These are phyloP conservation scores for Prosapia bicincta DNA, from an alignment of 2,888 invertebrate species.

Conservation along the genomic window DNA sequence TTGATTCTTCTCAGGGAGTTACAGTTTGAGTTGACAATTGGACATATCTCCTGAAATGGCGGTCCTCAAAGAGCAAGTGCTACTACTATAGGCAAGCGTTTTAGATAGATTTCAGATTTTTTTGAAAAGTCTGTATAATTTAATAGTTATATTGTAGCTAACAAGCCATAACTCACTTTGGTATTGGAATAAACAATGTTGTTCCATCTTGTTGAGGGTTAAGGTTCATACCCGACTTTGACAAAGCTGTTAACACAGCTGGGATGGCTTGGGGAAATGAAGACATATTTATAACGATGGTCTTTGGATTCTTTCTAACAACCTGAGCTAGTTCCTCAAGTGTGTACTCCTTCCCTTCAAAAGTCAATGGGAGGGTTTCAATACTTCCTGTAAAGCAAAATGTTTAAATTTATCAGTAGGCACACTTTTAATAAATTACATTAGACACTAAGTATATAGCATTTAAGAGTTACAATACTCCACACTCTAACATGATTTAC, in stretches of 20 bases:
- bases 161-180: conserved; percentile 73
- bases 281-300: conserved; percentile 77
- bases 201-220: conserved; percentile 96
- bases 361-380: conserved; percentile 68
- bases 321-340: conserved; percentile 88
- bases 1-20: too few relatives aligned
- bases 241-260: conserved; percentile 69
- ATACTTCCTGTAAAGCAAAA: conserved; percentile 58
- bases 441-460: not conserved
- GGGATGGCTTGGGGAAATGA: conserved; percentile 85
- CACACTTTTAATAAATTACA: not conserved
- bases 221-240: conserved; percentile 81
- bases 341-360: conserved; percentile 76
- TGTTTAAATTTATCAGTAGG: not conserved
- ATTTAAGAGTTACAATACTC: not conserved
- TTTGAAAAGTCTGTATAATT: too few relatives aligned
- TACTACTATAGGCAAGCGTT: too few relatives aligned
- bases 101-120: too few relatives aligned
- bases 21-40: too few relatives aligned
- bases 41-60: too few relatives aligned
- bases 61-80: too few relatives aligned
- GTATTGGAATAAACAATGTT: conserved; percentile 80
- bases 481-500: not conserved
- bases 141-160: too few relatives aligned
- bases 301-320: conserved; percentile 80